Conservation (phyloP, 2,113 vertebrate species). For the Rhinolophus sinicus region DNA sequence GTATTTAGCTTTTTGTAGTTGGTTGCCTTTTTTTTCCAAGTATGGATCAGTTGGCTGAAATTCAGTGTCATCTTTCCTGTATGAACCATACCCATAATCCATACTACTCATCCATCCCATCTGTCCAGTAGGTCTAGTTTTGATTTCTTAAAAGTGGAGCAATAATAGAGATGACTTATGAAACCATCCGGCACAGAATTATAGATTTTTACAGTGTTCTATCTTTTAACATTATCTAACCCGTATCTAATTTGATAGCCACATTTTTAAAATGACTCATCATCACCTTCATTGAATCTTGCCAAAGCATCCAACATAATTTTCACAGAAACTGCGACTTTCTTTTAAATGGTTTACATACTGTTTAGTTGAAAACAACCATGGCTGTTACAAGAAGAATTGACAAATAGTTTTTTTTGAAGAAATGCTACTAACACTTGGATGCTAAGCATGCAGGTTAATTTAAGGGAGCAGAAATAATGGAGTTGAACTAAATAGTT, state of each 20-base stretch:
- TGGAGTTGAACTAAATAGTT: slow-evolving; percentile 1
- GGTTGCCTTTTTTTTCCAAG: not conserved
- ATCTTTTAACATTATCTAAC: slow-evolving; percentile 54
- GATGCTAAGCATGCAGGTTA: slow-evolving; percentile 6
- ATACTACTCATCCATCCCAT: not conserved
- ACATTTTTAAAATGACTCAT: slow-evolving; percentile 52
- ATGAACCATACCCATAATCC: not conserved
- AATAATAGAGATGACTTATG: slow-evolving; percentile 32
- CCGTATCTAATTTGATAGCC: slow-evolving; percentile 44
- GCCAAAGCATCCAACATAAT: slow-evolving; percentile 29
- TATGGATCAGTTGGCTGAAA: not conserved
- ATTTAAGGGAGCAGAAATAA: not conserved
- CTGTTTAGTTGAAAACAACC: slow-evolving; percentile 50
- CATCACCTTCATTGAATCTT: slow-evolving; percentile 62
- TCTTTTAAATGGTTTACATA: slow-evolving; percentile 61
- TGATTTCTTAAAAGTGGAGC: slow-evolving; percentile 38
- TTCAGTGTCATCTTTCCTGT: not conserved
- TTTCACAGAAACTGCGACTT: slow-evolving; percentile 56
- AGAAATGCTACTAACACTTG: slow-evolving; percentile 35
- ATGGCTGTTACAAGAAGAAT: slow-evolving; percentile 25
- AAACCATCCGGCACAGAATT: slow-evolving; percentile 19
- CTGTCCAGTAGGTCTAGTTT: slow-evolving; percentile 37
- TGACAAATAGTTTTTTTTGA: slow-evolving; percentile 26
- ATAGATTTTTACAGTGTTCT: slow-evolving; percentile 48
- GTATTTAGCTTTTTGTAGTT: slow-evolving; percentile 38